Percentiles rank a stretch among this genome's conserved stretches.
phyloP scores from a whole-genome alignment of 2,113 vertebrate genomes.

The Halichoerus grypus region DNA sequence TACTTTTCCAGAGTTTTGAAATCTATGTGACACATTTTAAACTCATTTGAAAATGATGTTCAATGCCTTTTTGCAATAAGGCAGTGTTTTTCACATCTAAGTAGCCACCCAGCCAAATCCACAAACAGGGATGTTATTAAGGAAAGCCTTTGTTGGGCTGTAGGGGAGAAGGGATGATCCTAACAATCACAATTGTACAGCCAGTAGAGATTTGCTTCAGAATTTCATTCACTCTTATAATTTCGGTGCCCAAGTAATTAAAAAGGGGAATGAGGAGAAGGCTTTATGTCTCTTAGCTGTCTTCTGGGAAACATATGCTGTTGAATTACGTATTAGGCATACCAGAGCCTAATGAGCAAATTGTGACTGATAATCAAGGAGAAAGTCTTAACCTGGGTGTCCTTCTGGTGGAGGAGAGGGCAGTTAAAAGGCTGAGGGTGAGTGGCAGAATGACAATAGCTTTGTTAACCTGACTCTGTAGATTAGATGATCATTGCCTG shows the following conservation, averaged over 20 bases:
- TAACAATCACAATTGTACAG: neutral
- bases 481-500: constrained; percentile 77
- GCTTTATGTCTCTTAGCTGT: constrained; percentile 32
- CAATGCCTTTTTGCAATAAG: neutral
- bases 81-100: neutral
- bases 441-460: constrained; percentile 81
- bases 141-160: neutral
- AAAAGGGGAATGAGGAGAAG: constrained; percentile 26
- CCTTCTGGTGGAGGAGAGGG: constrained; percentile 54
- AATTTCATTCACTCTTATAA: constrained; percentile 28
- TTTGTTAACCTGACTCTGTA: constrained; percentile 84
- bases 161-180: neutral
- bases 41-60: neutral
- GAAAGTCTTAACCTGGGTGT: constrained; percentile 58
- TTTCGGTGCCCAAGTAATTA: constrained; percentile 65
- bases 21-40: constrained; percentile 10
- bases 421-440: constrained; percentile 71
- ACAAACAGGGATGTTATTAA: neutral
- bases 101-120: neutral
- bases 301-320: constrained; percentile 61
- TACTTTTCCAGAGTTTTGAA: constrained; percentile 29
- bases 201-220: constrained; percentile 32
- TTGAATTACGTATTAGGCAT: constrained; percentile 67
- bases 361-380: constrained; percentile 72
- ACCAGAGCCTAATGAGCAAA: constrained; percentile 70